phyloP scores from a whole-genome alignment of 2,797 vertebrate genomes.

The Capromys pilorides region DNA sequence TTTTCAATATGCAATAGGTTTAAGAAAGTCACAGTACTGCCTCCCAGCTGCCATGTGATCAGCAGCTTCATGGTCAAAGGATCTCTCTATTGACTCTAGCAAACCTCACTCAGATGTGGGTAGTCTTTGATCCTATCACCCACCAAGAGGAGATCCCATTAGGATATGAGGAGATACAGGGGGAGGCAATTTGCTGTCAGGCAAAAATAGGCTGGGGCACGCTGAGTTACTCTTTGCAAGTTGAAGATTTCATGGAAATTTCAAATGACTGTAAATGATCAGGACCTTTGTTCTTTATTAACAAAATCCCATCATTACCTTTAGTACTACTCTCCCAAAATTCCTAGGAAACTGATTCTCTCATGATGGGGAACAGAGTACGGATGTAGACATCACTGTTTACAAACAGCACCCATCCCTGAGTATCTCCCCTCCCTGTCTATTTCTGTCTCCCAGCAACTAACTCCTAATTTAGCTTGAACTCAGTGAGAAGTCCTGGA shows the following conservation, averaged over 20 bases:
- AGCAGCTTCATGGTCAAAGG: background rate
- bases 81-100: background rate
- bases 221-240: background rate
- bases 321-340: background rate
- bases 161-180: background rate
- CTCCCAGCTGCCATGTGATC: background rate
- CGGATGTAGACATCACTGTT: background rate
- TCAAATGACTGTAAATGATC: conserved; percentile 37
- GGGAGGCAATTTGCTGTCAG: background rate
- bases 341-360: background rate
- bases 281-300: background rate
- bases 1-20: background rate
- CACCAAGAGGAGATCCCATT: background rate
- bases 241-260: conserved; percentile 13
- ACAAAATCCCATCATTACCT: background rate
- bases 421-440: no score
- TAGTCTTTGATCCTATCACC: background rate
- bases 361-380: background rate
- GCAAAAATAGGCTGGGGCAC: background rate
- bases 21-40: background rate
- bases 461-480: background rate
- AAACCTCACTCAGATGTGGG: background rate
- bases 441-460: background rate
- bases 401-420: background rate
- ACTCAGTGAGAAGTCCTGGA: background rate